These are phyloP conservation scores for Drosophila kohkoa DNA, from an alignment of 1,140 invertebrate genomes.

Conservation along the genomic window DNA sequence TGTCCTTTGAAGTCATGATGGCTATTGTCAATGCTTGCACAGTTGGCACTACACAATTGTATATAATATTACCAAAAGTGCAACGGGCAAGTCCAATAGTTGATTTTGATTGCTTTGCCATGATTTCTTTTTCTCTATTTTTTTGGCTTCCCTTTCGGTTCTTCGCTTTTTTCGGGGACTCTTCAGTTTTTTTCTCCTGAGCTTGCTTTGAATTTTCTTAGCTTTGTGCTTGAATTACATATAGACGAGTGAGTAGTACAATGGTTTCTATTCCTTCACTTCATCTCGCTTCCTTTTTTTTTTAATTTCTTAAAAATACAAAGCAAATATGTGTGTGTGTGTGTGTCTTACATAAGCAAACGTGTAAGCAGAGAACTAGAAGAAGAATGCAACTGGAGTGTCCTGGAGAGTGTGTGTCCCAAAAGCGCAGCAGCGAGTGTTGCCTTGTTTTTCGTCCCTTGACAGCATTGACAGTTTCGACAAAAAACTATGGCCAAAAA, in stretches of 20 bases:
- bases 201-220: conserved; percentile 31
- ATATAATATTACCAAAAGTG: conserved; percentile 74
- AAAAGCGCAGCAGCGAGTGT: conserved; percentile 72
- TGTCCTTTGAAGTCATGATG: too few relatives aligned
- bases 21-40: conserved; percentile 2
- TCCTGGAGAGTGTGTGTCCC: conserved; percentile 41
- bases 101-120: conserved; percentile 56
- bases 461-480: conserved; percentile 78
- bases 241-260: conserved; percentile 20
- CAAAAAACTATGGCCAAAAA: conserved; percentile 74
- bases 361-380: conserved; percentile 19
- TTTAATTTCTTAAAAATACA: conserved; percentile 83
- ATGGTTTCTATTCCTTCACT: conserved; percentile 16
- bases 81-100: conserved; percentile 35
- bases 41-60: conserved; percentile 16
- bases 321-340: conserved; percentile 67
- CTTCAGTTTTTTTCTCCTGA: background rate
- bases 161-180: conserved; percentile 11
- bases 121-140: conserved; percentile 38
- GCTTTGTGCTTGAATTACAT: conserved; percentile 52
- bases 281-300: conserved; percentile 36
- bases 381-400: background rate
- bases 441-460: conserved; percentile 62
- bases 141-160: conserved; percentile 20
- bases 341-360: conserved; percentile 48